These are phyloP conservation scores for Percina caprodes DNA, from an alignment of 2,113 vertebrate genomes.

Conservation along the genomic window DNA sequence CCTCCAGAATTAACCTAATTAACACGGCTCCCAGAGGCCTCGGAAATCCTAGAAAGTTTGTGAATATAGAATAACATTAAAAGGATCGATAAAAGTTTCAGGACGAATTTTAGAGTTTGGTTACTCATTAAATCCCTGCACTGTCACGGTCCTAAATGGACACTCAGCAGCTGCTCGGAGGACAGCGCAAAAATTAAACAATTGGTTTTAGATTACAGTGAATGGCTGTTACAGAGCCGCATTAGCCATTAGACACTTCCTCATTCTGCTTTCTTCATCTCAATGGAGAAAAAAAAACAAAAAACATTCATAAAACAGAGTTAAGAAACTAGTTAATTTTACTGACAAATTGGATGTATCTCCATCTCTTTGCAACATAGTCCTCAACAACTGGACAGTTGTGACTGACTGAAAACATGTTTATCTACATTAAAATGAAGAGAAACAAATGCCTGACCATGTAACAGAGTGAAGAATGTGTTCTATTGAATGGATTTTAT, in stretches of 20 bases:
- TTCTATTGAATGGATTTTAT: too few species aligned
- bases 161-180: constrained; percentile 26
- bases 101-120: constrained; percentile 24
- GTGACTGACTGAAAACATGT: background rate
- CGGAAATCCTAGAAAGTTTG: constrained; percentile 66
- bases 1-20: constrained; percentile 68
- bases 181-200: constrained; percentile 19
- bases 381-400: background rate
- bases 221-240: constrained; percentile 2
- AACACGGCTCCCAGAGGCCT: constrained; percentile 61
- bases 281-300: background rate
- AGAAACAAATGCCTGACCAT: background rate
- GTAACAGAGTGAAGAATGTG: too few species aligned
- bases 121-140: constrained; percentile 6
- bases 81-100: constrained; percentile 59
- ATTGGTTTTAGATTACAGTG: constrained; percentile 42
- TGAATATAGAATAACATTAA: constrained; percentile 51
- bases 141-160: constrained; percentile 19
- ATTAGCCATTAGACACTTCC: constrained; percentile 1
- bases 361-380: background rate
- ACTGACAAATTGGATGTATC: background rate
- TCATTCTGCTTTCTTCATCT: background rate
- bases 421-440: background rate
- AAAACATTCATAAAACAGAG: too few species aligned
- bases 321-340: background rate